Evolutionary conservation across 2,888 invertebrate genomes (phyloP).

Genomic region (Diaphora mendica): DNA sequence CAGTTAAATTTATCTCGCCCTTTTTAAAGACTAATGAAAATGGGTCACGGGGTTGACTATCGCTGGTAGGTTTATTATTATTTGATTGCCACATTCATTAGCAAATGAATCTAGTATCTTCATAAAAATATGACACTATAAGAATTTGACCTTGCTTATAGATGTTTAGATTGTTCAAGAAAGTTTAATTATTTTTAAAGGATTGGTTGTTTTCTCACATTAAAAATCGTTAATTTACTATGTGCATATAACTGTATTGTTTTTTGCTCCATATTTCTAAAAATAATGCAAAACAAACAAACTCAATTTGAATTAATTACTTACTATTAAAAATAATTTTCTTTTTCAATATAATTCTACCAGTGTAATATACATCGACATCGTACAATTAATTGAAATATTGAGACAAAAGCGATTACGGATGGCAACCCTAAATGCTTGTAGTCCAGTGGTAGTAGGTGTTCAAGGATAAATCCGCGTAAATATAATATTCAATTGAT

Average conservation of each 20-base stretch:
- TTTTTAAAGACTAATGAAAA: conserved; percentile 75
- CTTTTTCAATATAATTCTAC: too few species aligned
- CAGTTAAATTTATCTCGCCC: conserved; percentile 77
- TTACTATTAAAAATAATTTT: not conserved
- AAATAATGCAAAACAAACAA: too few species aligned
- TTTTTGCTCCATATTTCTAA: too few species aligned
- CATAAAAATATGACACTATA: not conserved
- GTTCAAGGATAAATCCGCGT: not conserved
- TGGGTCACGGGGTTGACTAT: conserved; percentile 72
- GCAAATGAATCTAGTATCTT: conserved; percentile 4
- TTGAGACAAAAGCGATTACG: not conserved
- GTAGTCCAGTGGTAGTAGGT: not conserved
- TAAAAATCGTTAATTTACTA: not conserved
- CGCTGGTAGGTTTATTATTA: conserved; percentile 28
- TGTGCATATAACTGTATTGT: too few species aligned
- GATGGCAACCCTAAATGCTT: not conserved
- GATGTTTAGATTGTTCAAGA: not conserved
- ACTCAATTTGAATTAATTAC: not conserved
- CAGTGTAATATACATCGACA: not conserved
- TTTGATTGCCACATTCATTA: conserved; percentile 5
- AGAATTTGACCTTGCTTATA: not conserved
- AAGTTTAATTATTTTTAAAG: not conserved
- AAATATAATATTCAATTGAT: not conserved
- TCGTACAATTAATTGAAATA: not conserved
- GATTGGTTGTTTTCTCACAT: not conserved